A percentile compares a stretch with the other conserved stretches of the same genome.
Conservation (phyloP, 2,888 invertebrate genomes). For the Anoplius nigerrimus region DNA sequence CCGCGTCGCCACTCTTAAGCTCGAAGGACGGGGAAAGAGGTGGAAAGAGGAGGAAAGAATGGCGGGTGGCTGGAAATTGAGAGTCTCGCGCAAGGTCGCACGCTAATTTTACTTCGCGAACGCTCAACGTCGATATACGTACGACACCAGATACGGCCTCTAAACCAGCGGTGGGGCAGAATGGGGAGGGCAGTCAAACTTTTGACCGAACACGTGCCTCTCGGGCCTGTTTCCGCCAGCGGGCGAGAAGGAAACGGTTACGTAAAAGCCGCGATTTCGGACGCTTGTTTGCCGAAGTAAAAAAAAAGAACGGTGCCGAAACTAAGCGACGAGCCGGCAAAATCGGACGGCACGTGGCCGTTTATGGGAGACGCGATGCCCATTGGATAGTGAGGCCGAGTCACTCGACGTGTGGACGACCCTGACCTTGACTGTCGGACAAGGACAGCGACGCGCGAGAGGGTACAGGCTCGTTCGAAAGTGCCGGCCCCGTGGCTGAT, state of each 20-base stretch:
- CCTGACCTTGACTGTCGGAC: constrained; percentile 66
- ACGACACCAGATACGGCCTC: constrained; percentile 14
- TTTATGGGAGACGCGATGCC: constrained; percentile 61
- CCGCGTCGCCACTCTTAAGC: no score
- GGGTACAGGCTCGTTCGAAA: not conserved
- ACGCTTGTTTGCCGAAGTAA: constrained; percentile 36
- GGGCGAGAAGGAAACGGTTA: not conserved
- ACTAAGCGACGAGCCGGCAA: constrained; percentile 5
- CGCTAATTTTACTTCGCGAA: not conserved
- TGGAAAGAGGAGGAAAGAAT: no score
- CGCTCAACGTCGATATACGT: not conserved
- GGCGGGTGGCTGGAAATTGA: not conserved
- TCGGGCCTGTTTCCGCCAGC: not conserved
- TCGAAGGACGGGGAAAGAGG: no score
- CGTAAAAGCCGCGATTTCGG: constrained; percentile 7
- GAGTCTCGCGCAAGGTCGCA: not conserved
- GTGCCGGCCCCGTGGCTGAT: no score
- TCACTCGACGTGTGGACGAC: constrained; percentile 56
- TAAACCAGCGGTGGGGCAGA: constrained; percentile 26
- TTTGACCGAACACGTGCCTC: not conserved
- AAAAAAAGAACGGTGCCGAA: constrained; percentile 6
- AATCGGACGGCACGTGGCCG: constrained; percentile 58
- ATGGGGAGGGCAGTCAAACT: not conserved
- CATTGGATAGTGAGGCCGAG: constrained; percentile 53
- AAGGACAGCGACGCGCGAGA: constrained; percentile 47